Base-by-base conservation (phyloP, 1,140 invertebrate species). In the Drosophila prosaltans region DNA sequence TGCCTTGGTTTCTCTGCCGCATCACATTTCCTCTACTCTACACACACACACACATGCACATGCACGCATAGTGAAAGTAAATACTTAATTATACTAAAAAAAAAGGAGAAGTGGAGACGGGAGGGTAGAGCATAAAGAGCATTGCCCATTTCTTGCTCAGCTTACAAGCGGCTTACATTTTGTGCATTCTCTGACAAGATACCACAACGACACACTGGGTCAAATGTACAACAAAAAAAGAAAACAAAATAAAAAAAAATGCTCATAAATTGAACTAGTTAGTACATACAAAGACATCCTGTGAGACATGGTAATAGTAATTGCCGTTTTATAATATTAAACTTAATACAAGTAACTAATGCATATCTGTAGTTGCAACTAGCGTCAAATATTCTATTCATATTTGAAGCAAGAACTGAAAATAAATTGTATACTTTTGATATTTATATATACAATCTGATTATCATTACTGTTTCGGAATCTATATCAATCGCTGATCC, bases 11-110 rank as follows among this genome's bases (percentile, higher is more conserved):
- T 78, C 51, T 48, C 74, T 71, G 74, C 71, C 82, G 82, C 81
- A 78, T 75, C 65, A 75, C 79, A 82, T 83, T 81, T 70, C 70
- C 74, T 70, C 28, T 76, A 66, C 60, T 45, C 45, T 54, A 30
- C 62, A 51, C 51, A 62, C 45, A 65, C 28, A 68, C 55, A 54
- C 26, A 57, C n/a, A 24, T 21, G 62, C 45, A 64, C 32, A 74
- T 41, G 57, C 41, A 68, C 45, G 26, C 69, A 62, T 77, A 72
- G 70, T 78, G 81, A 85, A 84, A 85, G 82, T 88, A 85, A 85
- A 85, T 85, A 85, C 82, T 86, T 86, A 88, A 86, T 86, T 86
- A 86, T 78, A 75, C 68, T 64, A 62, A 68, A 76, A 67, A 32
- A 62, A 10, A 32, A 57, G 2, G 21, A 28, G 1, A 36, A n/a